Conservation (phyloP, 1,140 invertebrate genomes). For the Nylanderia fulva region DNA sequence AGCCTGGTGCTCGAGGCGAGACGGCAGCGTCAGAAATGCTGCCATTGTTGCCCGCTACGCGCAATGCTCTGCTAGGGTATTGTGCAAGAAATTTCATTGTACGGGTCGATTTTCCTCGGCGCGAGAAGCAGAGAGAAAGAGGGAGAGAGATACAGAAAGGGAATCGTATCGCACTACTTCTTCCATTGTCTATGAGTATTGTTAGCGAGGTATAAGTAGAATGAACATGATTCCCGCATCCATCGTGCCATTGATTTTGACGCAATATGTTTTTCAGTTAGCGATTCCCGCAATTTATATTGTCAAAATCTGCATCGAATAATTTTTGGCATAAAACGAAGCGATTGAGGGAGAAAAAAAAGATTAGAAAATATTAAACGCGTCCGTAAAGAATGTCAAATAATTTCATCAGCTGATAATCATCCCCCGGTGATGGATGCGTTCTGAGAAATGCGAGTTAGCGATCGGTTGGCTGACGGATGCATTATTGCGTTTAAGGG, state of each 20-base stretch:
- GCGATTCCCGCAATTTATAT: slow-evolving; percentile 7
- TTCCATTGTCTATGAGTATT: slow-evolving; percentile 50
- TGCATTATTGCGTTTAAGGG: slow-evolving; percentile 75
- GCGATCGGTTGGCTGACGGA: slow-evolving; percentile 58
- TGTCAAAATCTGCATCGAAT: neutral
- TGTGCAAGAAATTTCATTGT: slow-evolving; percentile 61
- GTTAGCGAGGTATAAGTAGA: slow-evolving; percentile 22
- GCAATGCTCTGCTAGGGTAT: slow-evolving; percentile 4
- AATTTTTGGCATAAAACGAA: neutral
- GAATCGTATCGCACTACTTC: slow-evolving; percentile 37
- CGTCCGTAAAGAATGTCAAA: neutral
- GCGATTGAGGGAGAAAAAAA: neutral
- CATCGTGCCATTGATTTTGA: slow-evolving; percentile 34
- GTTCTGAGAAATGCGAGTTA: slow-evolving; percentile 60
- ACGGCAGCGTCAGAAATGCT: slow-evolving; percentile 14
- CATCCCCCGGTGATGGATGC: slow-evolving; percentile 38
- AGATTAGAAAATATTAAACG: neutral
- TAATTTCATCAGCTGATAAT: slow-evolving; percentile 24
- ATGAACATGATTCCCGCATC: slow-evolving; percentile 37
- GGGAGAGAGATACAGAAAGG: neutral
- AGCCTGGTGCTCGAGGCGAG: slow-evolving; percentile 30
- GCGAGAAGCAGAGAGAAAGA: neutral
- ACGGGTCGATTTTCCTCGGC: neutral
- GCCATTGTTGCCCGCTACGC: slow-evolving; percentile 44
- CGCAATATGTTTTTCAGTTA: slow-evolving; percentile 11